phyloP scores from a whole-genome alignment of 1,140 invertebrate species.

The Globodera ellingtonae region DNA sequence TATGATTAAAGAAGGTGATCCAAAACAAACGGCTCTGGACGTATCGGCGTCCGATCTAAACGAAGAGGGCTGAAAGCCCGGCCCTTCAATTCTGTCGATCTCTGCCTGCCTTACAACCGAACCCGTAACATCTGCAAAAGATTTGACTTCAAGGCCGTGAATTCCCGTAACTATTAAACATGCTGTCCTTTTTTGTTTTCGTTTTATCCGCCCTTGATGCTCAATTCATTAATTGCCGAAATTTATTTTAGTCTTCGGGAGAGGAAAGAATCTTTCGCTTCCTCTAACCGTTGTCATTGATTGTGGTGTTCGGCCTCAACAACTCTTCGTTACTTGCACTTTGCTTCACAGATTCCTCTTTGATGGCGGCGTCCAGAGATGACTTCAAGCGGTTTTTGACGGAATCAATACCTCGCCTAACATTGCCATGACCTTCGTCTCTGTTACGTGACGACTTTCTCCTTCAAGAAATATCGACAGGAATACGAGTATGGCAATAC shows the following conservation, averaged over 20 bases:
- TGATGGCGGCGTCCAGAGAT: constrained; percentile 21
- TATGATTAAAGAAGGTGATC: neutral
- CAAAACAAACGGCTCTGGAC: neutral
- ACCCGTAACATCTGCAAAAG: constrained; percentile 16
- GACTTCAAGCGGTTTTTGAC: constrained; percentile 26
- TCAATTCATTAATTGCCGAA: no score
- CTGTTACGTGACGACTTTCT: neutral
- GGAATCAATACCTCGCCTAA: constrained; percentile 15
- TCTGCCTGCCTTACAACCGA: constrained; percentile 25
- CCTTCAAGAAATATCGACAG: neutral
- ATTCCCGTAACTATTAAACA: no score
- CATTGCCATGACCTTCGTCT: neutral
- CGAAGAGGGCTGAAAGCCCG: constrained; percentile 27
- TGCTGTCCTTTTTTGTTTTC: no score
- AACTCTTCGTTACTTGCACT: neutral
- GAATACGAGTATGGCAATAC: no score
- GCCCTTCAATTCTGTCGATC: constrained; percentile 35
- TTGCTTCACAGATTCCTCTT: neutral
- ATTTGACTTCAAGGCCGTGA: no score
- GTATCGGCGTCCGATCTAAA: constrained; percentile 25
- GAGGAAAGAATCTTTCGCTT: neutral
- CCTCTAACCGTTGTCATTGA: neutral
- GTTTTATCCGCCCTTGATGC: no score
- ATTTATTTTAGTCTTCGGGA: no score
- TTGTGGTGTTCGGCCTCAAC: neutral